Percentiles rank a stretch among this genome's conserved stretches.
Evolutionary conservation across 1,140 invertebrate species (phyloP).

Genomic region (Bombus affinis): DNA sequence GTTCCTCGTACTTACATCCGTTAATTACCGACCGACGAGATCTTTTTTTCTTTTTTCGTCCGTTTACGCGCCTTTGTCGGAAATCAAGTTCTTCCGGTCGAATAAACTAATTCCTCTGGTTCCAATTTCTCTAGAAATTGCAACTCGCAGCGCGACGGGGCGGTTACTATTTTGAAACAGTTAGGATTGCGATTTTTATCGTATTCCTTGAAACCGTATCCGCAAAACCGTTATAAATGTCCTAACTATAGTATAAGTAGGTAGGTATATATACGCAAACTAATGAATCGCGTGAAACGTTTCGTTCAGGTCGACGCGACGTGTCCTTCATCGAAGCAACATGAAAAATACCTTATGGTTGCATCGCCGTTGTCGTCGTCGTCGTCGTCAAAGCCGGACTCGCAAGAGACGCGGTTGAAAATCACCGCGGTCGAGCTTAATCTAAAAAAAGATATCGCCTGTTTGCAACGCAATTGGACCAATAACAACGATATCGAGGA

Average conservation of each 20-base stretch:
- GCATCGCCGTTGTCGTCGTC: neutral
- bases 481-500: conserved; percentile 7
- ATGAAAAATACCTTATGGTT: neutral
- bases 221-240: conserved; percentile 24
- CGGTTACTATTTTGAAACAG: neutral
- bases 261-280: neutral
- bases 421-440: rapidly evolving
- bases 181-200: conserved; percentile 24
- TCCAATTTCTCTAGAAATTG: neutral
- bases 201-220: conserved; percentile 26
- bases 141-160: neutral
- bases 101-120: too few relatives aligned
- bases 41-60: neutral
- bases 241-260: neutral
- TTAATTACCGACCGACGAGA: too few relatives aligned
- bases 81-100: neutral
- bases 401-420: neutral
- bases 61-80: too few relatives aligned
- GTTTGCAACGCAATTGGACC: neutral
- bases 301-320: conserved; percentile 9
- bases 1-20: neutral
- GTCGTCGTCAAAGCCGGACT: neutral
- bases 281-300: neutral
- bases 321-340: neutral
- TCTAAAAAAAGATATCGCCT: neutral